A percentile compares a stretch with the other conserved stretches of the same genome.
Evolutionary conservation across 2,797 vertebrate species (phyloP).

Genomic region (Mormyrops attenuatus): DNA sequence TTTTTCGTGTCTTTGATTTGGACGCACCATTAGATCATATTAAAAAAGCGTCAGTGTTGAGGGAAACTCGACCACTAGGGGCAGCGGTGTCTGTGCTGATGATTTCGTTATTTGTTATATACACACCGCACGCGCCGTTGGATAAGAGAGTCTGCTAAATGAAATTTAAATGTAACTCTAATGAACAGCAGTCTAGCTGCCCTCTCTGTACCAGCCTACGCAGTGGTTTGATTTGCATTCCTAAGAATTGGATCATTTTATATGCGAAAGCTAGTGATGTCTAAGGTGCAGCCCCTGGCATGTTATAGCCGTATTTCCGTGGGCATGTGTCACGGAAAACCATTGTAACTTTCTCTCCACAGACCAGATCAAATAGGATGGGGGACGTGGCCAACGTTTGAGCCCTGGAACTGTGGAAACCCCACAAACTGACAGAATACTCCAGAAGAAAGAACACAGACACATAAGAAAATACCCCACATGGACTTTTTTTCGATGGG

Average conservation of each 20-base stretch:
- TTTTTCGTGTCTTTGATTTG: neutral
- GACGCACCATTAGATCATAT: neutral
- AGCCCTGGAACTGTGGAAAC: neutral
- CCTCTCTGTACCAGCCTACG: neutral
- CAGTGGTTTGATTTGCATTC: neutral
- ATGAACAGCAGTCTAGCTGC: neutral
- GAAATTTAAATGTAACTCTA: neutral
- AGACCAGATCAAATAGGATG: neutral
- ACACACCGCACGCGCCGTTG: neutral
- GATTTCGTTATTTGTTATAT: neutral
- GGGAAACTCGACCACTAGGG: neutral
- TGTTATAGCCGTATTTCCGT: neutral
- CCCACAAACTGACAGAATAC: neutral
- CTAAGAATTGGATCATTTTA: neutral
- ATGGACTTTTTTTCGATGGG: neutral
- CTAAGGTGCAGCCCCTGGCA: neutral
- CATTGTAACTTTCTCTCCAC: neutral
- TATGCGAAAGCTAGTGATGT: neutral
- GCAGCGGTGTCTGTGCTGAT: neutral
- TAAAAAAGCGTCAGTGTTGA: neutral
- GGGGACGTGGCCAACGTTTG: neutral
- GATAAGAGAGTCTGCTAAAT: neutral
- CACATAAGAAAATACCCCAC: neutral
- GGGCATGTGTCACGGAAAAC: neutral
- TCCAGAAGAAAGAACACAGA: neutral